phyloP scores from a whole-genome alignment of 2,888 invertebrate species.

The Homarus gammarus region DNA sequence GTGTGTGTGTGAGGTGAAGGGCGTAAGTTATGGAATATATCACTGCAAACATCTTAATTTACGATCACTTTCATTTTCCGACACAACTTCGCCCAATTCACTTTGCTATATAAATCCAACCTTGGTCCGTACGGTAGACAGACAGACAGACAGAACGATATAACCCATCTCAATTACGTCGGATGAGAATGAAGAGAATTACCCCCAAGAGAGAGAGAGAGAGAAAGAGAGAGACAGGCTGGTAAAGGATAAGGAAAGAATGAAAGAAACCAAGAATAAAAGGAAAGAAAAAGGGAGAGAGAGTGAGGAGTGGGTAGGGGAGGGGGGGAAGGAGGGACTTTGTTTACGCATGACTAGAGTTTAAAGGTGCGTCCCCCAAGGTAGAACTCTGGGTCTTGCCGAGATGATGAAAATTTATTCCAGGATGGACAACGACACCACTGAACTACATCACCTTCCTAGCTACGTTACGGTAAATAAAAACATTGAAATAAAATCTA shows the following conservation, averaged over 20 bases:
- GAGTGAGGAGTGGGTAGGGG: neutral
- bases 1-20: too few species aligned
- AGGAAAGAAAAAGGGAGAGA: constrained; percentile 16
- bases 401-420: neutral
- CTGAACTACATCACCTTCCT: neutral
- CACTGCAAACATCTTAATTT: too few species aligned
- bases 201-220: neutral
- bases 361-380: neutral
- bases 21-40: too few species aligned
- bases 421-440: neutral
- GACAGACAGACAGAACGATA: too few species aligned
- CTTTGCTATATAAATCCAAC: too few species aligned
- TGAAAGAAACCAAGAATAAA: neutral
- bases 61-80: too few species aligned
- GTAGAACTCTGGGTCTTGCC: neutral
- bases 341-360: neutral
- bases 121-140: too few species aligned
- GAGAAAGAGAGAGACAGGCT: neutral
- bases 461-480: neutral
- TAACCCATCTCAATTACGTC: too few species aligned
- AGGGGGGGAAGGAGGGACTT: neutral
- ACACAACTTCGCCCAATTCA: too few species aligned
- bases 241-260: neutral
- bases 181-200: neutral
- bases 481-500: too few species aligned